Evolutionary conservation across 1,140 invertebrate species (phyloP).

Genomic region (Bilobella aurantiaca): DNA sequence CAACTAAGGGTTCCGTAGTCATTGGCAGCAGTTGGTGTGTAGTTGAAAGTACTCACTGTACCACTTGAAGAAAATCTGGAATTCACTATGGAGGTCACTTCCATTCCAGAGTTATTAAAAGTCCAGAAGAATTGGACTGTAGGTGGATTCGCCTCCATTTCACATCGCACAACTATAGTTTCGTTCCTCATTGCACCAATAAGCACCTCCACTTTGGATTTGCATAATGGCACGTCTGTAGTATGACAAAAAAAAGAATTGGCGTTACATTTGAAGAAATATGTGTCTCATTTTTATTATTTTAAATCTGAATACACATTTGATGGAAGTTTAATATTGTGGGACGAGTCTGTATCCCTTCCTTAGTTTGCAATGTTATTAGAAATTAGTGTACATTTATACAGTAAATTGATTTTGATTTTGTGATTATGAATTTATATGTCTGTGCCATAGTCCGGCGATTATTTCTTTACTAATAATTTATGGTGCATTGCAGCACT

Average conservation of each 20-base stretch:
- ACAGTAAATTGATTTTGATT: neutral
- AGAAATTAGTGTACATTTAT: neutral
- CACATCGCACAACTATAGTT: slow-evolving; percentile 65
- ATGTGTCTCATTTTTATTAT: no score
- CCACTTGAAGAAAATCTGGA: slow-evolving; percentile 46
- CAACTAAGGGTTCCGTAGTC: slow-evolving; percentile 52
- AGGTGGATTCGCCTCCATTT: slow-evolving; percentile 73
- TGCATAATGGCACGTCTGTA: slow-evolving; percentile 74
- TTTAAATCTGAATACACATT: neutral
- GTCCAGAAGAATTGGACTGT: slow-evolving; percentile 33
- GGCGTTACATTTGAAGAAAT: no score
- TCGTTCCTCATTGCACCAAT: slow-evolving; percentile 75
- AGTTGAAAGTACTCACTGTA: slow-evolving; percentile 63
- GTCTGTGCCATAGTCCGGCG: no score
- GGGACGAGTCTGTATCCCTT: neutral
- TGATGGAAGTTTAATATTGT: neutral
- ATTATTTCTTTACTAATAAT: no score
- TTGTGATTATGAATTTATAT: neutral
- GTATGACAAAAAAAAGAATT: slow-evolving; percentile 32
- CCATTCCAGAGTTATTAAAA: slow-evolving; percentile 30
- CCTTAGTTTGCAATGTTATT: neutral
- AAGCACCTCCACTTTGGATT: slow-evolving; percentile 58
- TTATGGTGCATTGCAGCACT: no score
- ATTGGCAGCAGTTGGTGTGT: slow-evolving; percentile 69
- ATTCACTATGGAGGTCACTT: slow-evolving; percentile 20